phyloP scores from a whole-genome alignment of 1,140 invertebrate genomes.

The Diorhabda carinulata region DNA sequence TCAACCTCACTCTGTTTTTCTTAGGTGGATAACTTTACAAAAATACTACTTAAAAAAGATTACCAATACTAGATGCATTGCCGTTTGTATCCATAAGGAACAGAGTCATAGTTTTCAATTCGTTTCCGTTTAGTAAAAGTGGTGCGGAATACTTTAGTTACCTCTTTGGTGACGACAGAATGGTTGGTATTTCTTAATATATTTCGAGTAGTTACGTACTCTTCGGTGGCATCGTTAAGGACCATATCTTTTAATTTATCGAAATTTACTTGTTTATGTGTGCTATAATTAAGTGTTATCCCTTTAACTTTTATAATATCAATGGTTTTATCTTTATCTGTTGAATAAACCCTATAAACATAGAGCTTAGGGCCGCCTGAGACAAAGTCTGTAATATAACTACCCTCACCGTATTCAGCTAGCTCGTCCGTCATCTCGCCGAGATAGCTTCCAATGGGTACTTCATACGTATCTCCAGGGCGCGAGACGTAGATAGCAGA shows the following conservation, averaged over 20 bases:
- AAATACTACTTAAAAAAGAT: neutral
- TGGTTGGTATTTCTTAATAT: neutral
- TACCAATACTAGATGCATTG: neutral
- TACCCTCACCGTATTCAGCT: slow-evolving; percentile 19
- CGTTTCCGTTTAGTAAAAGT: neutral
- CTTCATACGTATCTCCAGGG: slow-evolving; percentile 22
- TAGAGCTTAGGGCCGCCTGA: slow-evolving; percentile 42
- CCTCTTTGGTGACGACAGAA: neutral
- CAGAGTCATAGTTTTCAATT: neutral
- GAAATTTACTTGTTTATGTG: neutral
- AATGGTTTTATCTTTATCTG: neutral
- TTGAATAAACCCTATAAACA: slow-evolving; percentile 9
- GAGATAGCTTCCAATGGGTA: slow-evolving; percentile 35
- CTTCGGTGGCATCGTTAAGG: neutral
- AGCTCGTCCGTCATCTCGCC: slow-evolving; percentile 43
- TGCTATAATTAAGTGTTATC: slow-evolving; percentile 13
- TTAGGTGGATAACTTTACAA: neutral
- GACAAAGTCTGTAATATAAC: slow-evolving; percentile 25
- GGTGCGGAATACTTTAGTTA: neutral
- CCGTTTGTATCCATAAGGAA: neutral
- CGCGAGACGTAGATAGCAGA: slow-evolving; percentile 34
- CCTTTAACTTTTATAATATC: slow-evolving; percentile 13
- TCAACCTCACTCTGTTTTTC: neutral
- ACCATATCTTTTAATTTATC: neutral
- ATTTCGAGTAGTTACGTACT: neutral